Percentiles rank a stretch among this genome's conserved stretches.
phyloP scores from a whole-genome alignment of 1,140 invertebrate genomes.

The Drosophila suzukii region DNA sequence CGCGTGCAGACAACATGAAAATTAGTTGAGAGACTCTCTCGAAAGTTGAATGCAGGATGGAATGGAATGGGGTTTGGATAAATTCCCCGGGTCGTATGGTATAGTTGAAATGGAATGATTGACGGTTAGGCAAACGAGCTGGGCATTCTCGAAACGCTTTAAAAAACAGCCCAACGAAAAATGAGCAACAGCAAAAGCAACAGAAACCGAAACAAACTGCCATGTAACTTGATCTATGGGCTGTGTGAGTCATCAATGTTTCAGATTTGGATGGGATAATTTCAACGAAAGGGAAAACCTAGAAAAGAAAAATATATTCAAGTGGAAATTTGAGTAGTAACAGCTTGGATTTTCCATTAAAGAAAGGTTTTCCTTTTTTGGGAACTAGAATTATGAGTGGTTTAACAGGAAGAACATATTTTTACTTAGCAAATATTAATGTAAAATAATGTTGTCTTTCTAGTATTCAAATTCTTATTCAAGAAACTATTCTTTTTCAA shows the following conservation, averaged over 20 bases:
- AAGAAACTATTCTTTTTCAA: too few species aligned
- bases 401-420: too few species aligned
- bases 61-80: constrained; percentile 1
- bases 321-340: constrained; percentile 1
- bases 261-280: constrained; percentile 2
- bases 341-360: not conserved
- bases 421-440: not conserved
- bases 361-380: too few species aligned
- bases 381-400: not conserved
- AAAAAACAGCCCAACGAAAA: constrained; percentile 6
- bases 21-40: constrained; percentile 67
- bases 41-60: constrained; percentile 34
- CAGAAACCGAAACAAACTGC: constrained; percentile 12
- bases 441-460: too few species aligned
- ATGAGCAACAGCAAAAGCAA: not conserved
- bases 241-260: constrained; percentile 10
- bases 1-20: constrained; percentile 73
- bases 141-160: constrained; percentile 32
- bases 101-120: constrained; percentile 52
- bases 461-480: too few species aligned
- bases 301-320: not conserved
- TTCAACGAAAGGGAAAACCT: not conserved
- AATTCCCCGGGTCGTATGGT: constrained; percentile 6
- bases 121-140: constrained; percentile 41
- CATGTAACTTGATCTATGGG: constrained; percentile 12